A percentile compares a stretch with the other conserved stretches of the same genome.
phyloP scores from a whole-genome alignment of 2,113 vertebrate species.

The Chaetodon trifascialis region DNA sequence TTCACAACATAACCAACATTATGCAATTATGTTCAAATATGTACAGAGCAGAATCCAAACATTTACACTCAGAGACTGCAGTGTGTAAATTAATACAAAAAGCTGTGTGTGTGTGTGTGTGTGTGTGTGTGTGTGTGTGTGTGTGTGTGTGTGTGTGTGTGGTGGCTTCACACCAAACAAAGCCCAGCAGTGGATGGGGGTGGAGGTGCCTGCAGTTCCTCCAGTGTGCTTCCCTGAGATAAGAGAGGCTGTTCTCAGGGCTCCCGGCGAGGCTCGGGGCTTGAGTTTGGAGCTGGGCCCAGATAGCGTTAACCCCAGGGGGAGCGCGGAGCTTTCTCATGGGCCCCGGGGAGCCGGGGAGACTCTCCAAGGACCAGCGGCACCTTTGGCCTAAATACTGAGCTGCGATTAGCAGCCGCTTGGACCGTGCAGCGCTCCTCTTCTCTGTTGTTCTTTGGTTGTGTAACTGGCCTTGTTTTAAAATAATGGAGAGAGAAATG shows the following conservation, averaged over 20 bases:
- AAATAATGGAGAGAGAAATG: slow-evolving; percentile 37
- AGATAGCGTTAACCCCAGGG: slow-evolving; percentile 44
- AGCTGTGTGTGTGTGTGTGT: slow-evolving; percentile 11
- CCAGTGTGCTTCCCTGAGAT: slow-evolving; percentile 85
- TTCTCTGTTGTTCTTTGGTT: slow-evolving; percentile 64
- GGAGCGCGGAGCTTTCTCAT: slow-evolving; percentile 54
- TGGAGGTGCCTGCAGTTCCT: slow-evolving; percentile 72
- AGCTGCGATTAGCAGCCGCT: slow-evolving; percentile 61
- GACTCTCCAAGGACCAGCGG: slow-evolving; percentile 40
- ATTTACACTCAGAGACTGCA: slow-evolving; percentile 46
- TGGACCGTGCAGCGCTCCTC: slow-evolving; percentile 52
- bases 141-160: slow-evolving; percentile 24
- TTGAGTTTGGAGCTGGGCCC: slow-evolving; percentile 70
- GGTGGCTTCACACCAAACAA: slow-evolving; percentile 44
- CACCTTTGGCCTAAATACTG: slow-evolving; percentile 80
- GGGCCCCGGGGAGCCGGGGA: slow-evolving; percentile 40
- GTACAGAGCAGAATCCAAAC: slow-evolving; percentile 13
- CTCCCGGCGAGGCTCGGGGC: slow-evolving; percentile 61
- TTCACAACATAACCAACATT: slow-evolving; percentile 1
- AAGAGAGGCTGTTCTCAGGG: slow-evolving; percentile 77
- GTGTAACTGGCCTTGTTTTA: slow-evolving; percentile 54
- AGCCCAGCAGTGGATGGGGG: slow-evolving; percentile 57
- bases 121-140: slow-evolving; percentile 28
- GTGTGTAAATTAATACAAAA: slow-evolving; percentile 30
- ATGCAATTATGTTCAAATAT: slow-evolving; percentile 20